Base-by-base conservation (phyloP, 2,113 vertebrate genomes). In the Phaethon lepturus region DNA sequence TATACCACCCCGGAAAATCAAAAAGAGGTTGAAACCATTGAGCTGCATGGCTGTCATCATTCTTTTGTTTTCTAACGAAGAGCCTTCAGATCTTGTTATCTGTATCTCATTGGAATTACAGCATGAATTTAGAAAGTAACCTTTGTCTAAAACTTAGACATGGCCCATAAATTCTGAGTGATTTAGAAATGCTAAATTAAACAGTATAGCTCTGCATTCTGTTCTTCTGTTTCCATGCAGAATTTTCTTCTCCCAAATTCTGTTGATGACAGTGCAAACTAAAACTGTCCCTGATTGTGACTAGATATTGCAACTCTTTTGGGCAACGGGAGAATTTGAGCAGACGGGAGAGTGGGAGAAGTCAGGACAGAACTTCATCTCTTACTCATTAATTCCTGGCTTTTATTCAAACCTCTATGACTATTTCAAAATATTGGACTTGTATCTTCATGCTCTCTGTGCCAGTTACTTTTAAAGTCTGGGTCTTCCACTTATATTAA, bases 351-450 rank as follows among this genome's bases (percentile, higher is more conserved):
- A 97, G 85, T 95, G 95, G 91, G 95, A 96, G 86, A 96, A 97
- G 86, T 86, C 50, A 58, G 94, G 74, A 95, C 86, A 91, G 91
- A 94, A 87, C 77, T 94, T 93, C 38, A 74, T 93, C 59, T 94
- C 91, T 95, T 94, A 88, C 81, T 96, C 91, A 91, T 90, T 94
- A 94, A 95, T 96, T 95, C 96, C 96, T 97, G 95, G 95, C 87
- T 95, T 95, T 90, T 93, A 88, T 90, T 95, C 93, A 97, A 96
- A 90, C 91, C 72, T 88, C 71, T 80, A 52, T 89, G 77, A 94
- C 72, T 94, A 69, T 97, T 96, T 93, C 89, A 95, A 95, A 97
- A 93, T 94, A 94, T 74, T 96, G 71, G 84, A 76, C 91, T 94
- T 88, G 74, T 79, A 62, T 97, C 87, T 90, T 95, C 85, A 67